Percentiles rank a stretch among this genome's conserved stretches.
Evolutionary conservation across 2,113 vertebrate species (phyloP).

Genomic region (Nothobranchius furzeri): DNA sequence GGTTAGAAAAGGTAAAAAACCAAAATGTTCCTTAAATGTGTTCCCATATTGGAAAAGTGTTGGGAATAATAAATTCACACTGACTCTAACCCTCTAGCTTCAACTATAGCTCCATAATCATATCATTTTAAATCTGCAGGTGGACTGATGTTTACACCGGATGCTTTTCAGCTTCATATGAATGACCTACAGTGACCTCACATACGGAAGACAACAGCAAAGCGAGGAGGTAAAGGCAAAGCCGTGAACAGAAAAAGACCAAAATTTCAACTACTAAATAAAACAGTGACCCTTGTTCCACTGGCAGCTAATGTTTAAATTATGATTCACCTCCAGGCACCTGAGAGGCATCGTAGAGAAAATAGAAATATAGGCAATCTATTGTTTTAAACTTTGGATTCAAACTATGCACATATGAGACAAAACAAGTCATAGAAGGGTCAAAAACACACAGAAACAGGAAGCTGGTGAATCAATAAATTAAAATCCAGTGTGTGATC

Average conservation of each 20-base stretch:
- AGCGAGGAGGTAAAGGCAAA: constrained; percentile 29
- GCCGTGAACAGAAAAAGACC: constrained; percentile 16
- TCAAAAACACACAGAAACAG: neutral
- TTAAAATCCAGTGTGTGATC: constrained; percentile 25
- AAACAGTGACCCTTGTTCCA: constrained; percentile 47
- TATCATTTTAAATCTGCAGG: neutral
- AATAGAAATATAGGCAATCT: constrained; percentile 1
- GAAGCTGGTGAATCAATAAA: constrained; percentile 56
- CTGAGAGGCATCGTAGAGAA: constrained; percentile 38
- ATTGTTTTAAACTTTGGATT: neutral
- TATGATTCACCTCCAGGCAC: constrained; percentile 62
- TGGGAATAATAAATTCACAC: neutral
- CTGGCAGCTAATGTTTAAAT: constrained; percentile 70
- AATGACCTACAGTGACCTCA: constrained; percentile 1
- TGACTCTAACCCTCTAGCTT: neutral
- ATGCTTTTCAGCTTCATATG: constrained; percentile 1
- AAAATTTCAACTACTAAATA: constrained; percentile 66
- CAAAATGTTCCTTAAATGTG: too few relatives aligned
- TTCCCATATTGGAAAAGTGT: too few relatives aligned
- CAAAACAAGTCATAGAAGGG: neutral
- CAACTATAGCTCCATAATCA: neutral
- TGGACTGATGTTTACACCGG: neutral
- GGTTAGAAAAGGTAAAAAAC: too few relatives aligned
- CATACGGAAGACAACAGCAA: constrained; percentile 13
- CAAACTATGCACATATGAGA: neutral